These are phyloP conservation scores for Trididemnum nubilum DNA, from an alignment of 23 tunicate genomes.

Conservation along the genomic window DNA sequence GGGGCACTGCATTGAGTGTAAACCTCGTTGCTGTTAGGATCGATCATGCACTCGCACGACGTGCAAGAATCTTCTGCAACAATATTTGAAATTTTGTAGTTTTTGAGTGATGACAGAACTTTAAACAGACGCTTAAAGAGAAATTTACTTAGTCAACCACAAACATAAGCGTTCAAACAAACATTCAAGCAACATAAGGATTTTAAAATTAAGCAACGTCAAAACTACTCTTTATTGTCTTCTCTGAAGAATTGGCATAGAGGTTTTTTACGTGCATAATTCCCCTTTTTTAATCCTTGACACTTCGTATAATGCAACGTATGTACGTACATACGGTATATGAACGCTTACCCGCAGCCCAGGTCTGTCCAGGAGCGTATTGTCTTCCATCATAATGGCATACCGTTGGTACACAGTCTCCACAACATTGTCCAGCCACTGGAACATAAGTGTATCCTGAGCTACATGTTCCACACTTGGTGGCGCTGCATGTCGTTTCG, in stretches of 20 bases:
- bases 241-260: too few relatives aligned
- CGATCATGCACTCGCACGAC: conserved; percentile 93
- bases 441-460: conserved; percentile 93
- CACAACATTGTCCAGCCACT: conserved; percentile 99
- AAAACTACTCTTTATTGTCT: too few relatives aligned
- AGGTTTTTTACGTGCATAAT: too few relatives aligned
- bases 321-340: too few relatives aligned
- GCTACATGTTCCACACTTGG: conserved; percentile 89
- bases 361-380: conserved; percentile 85
- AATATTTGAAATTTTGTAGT: too few relatives aligned
- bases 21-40: conserved; percentile 84
- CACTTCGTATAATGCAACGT: too few relatives aligned
- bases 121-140: too few relatives aligned
- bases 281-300: too few relatives aligned
- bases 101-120: too few relatives aligned
- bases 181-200: too few relatives aligned
- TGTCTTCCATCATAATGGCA: conserved; percentile 83
- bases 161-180: background rate
- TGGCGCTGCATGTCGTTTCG: conserved; percentile 76
- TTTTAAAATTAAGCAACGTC: too few relatives aligned
- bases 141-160: background rate
- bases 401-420: conserved; percentile 95
- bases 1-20: conserved; percentile 94
- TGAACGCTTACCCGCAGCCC: conserved; percentile 79
- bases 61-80: conserved; percentile 75